These are phyloP conservation scores for Hoplostethus mediterraneus DNA, from an alignment of 2,797 vertebrate genomes.

Conservation along the genomic window DNA sequence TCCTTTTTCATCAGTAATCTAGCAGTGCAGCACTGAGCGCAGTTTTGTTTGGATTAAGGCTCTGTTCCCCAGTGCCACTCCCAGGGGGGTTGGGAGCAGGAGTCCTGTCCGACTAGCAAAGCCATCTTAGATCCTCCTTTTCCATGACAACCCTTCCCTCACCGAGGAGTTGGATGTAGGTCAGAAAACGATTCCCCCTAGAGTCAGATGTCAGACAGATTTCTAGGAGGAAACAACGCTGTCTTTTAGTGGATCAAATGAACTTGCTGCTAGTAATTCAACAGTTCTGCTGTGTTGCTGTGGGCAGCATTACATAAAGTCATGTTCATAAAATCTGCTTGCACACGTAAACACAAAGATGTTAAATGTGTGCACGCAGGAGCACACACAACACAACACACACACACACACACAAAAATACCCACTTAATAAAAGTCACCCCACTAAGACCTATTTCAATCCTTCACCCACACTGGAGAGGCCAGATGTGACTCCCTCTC, in stretches of 20 bases:
- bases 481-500: conserved; percentile 28
- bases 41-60: conserved; percentile 39
- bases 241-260: background rate
- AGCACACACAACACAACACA: conserved; percentile 9
- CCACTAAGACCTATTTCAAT: background rate
- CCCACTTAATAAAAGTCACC: background rate
- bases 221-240: conserved; percentile 10
- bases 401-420: background rate
- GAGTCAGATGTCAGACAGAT: conserved; percentile 13
- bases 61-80: conserved; percentile 19
- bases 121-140: conserved; percentile 50
- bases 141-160: conserved; percentile 39
- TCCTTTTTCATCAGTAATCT: conserved; percentile 16
- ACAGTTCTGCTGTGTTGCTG: too few relatives aligned
- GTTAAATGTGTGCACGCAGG: conserved; percentile 6
- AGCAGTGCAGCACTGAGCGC: background rate
- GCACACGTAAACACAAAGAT: background rate
- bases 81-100: conserved; percentile 3
- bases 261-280: background rate
- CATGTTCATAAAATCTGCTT: background rate
- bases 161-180: conserved; percentile 45
- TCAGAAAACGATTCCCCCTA: conserved; percentile 39
- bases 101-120: conserved; percentile 30
- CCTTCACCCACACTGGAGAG: background rate
- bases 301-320: too few relatives aligned